Conservation (phyloP, 2,113 vertebrate genomes). For the Ifrita kowaldi region DNA sequence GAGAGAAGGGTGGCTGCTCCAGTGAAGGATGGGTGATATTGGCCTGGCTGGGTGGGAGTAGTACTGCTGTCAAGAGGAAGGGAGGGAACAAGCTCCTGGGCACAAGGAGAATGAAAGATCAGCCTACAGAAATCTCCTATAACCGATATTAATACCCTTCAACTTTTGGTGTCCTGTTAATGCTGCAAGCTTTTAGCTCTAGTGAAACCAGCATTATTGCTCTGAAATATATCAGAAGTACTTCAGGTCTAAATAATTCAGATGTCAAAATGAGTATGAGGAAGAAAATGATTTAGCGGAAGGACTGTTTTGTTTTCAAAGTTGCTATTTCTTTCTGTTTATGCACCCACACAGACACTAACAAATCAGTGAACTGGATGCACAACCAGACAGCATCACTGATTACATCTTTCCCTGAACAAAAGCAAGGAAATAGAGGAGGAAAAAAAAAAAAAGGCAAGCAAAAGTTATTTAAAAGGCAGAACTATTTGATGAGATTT, state of each 20-base stretch:
- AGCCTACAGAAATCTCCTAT: neutral
- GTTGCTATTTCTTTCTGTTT: constrained; percentile 1
- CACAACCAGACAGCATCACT: neutral
- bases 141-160: neutral
- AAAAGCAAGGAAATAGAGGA: neutral
- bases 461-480: neutral
- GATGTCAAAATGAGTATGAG: constrained; percentile 3
- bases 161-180: neutral
- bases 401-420: constrained; percentile 16
- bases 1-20: neutral
- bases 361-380: constrained; percentile 51
- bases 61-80: neutral
- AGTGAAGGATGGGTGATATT: neutral
- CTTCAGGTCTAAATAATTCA: constrained; percentile 30
- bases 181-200: neutral
- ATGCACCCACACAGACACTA: neutral
- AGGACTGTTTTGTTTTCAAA: constrained; percentile 4
- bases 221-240: neutral
- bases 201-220: neutral
- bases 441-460: neutral
- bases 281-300: neutral
- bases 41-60: neutral
- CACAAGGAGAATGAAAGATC: neutral
- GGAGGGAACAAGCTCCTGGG: neutral
- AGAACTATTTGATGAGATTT: constrained; percentile 23